These are phyloP conservation scores for Crenuchus spilurus DNA, from an alignment of 2,797 vertebrate genomes.

Conservation along the genomic window DNA sequence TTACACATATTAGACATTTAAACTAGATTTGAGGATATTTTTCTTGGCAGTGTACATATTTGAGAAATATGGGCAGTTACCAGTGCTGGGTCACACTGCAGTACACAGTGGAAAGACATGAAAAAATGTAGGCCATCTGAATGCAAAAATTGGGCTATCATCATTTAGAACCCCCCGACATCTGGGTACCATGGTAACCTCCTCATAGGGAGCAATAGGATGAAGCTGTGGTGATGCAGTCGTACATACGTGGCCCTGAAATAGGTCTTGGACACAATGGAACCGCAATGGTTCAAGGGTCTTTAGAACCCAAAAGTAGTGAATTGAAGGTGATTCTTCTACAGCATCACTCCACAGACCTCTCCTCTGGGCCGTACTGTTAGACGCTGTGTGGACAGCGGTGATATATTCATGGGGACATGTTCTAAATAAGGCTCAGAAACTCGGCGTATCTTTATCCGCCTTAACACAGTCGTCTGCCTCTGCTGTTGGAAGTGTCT, in stretches of 20 bases:
- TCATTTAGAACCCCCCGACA: constrained; percentile 47
- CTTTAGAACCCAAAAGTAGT: not conserved
- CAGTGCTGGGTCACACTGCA: constrained; percentile 42
- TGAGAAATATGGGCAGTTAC: not conserved
- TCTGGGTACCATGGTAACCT: constrained; percentile 67
- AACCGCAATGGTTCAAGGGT: not conserved
- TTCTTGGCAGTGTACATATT: too few relatives aligned
- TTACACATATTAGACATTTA: too few relatives aligned
- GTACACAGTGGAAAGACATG: constrained; percentile 54
- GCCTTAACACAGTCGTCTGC: not conserved
- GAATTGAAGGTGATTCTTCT: not conserved
- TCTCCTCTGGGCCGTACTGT: too few relatives aligned
- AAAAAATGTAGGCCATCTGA: constrained; percentile 65
- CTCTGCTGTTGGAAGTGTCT: constrained; percentile 5
- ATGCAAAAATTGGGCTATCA: constrained; percentile 61
- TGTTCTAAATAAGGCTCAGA: constrained; percentile 24
- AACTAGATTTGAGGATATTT: too few relatives aligned
- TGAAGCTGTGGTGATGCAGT: constrained; percentile 29
- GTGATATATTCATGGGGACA: constrained; percentile 13
- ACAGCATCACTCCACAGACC: not conserved
- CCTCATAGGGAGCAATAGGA: constrained; percentile 57
- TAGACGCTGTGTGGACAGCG: too few relatives aligned
- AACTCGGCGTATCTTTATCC: not conserved
- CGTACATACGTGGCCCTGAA: not conserved
- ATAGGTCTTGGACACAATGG: not conserved